phyloP scores from a whole-genome alignment of 2,888 invertebrate genomes.

The Dione vanillae region DNA sequence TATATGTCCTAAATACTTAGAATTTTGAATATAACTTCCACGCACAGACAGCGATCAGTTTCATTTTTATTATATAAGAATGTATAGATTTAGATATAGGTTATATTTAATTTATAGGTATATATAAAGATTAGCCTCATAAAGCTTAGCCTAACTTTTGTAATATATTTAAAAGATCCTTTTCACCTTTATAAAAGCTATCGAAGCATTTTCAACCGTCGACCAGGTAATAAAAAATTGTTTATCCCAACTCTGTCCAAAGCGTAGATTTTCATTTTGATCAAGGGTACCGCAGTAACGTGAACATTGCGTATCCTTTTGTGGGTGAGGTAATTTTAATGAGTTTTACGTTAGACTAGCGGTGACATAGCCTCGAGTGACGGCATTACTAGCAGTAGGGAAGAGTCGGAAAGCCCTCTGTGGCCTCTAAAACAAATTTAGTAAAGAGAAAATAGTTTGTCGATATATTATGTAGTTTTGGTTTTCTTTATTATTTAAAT shows the following conservation, averaged over 20 bases:
- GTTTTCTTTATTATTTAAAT: neutral
- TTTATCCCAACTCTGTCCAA: slow-evolving; percentile 45
- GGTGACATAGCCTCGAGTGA: slow-evolving; percentile 67
- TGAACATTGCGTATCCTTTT: slow-evolving; percentile 47
- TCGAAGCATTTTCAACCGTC: slow-evolving; percentile 1
- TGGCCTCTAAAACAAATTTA: slow-evolving; percentile 54
- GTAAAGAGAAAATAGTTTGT: slow-evolving; percentile 49
- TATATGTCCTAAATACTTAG: no score
- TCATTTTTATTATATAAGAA: no score
- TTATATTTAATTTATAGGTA: no score
- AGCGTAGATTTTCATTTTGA: slow-evolving; percentile 48
- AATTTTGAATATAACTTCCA: no score
- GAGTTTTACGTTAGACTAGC: slow-evolving; percentile 74
- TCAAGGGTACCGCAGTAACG: slow-evolving; percentile 45
- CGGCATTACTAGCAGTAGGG: slow-evolving; percentile 66
- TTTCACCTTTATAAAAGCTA: slow-evolving; percentile 1
- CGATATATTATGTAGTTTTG: slow-evolving; percentile 13
- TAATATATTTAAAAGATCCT: slow-evolving; percentile 2
- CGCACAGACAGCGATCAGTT: no score
- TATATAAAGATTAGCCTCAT: neutral
- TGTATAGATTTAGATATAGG: no score
- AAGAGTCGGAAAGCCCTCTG: slow-evolving; percentile 62
- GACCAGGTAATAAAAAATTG: slow-evolving; percentile 27
- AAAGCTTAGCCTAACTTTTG: neutral
- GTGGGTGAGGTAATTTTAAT: slow-evolving; percentile 77